Percentiles rank a stretch among this genome's conserved stretches.
Evolutionary conservation across 1,140 invertebrate genomes (phyloP).

Genomic region (Drosophila paulistorum): DNA sequence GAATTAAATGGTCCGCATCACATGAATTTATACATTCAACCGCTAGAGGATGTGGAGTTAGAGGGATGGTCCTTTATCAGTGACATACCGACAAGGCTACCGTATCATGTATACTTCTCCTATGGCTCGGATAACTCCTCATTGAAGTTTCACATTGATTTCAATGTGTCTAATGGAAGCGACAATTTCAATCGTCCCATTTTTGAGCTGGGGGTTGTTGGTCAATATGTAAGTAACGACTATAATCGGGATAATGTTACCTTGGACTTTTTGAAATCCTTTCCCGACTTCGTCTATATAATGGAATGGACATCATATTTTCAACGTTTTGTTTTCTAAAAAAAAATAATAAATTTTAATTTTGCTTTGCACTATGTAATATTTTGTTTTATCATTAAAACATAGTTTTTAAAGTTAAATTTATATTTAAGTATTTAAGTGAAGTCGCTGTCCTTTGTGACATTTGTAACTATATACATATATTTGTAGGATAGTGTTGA

Average conservation of each 20-base stretch:
- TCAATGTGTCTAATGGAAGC: conserved; percentile 69
- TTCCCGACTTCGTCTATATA: conserved; percentile 66
- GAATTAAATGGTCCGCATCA: conserved; percentile 87
- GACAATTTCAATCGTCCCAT: conserved; percentile 40
- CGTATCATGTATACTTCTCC: conserved; percentile 89
- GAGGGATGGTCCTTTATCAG: conserved; percentile 86
- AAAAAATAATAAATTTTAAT: background rate
- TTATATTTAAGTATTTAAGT: no score
- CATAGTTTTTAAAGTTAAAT: no score
- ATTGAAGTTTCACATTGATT: conserved; percentile 86
- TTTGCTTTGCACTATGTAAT: no score
- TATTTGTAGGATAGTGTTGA: no score
- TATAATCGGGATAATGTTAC: conserved; percentile 43
- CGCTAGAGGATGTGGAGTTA: conserved; percentile 85
- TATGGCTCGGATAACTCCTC: conserved; percentile 85
- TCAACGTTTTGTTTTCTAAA: conserved; percentile 65
- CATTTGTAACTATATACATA: no score
- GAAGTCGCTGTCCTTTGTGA: no score
- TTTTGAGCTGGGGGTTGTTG: conserved; percentile 68
- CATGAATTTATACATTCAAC: conserved; percentile 88
- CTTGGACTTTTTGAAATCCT: conserved; percentile 50
- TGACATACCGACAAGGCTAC: conserved; percentile 83
- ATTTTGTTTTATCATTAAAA: no score
- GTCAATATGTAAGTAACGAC: conserved; percentile 66
- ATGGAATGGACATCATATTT: conserved; percentile 77